Base-by-base conservation (phyloP, 2,888 invertebrate genomes). In the Pegoplata infirma region DNA sequence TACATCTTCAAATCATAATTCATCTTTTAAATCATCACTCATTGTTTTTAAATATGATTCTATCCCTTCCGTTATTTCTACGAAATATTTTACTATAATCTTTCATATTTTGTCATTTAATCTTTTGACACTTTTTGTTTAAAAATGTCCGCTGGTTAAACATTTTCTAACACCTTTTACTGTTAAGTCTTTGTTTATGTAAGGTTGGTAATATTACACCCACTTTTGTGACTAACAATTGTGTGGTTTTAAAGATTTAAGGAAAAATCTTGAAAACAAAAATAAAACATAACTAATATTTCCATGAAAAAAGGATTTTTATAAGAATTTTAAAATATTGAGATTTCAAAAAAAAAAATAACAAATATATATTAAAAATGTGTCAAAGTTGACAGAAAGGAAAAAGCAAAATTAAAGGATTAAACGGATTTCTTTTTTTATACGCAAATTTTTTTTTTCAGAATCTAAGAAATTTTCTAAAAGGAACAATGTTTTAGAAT, bases 181-280 rank as follows among this genome's bases (percentile, higher is more conserved):
- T 58, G n/a, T n/a, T 53, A 4, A n/a, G 14, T 12, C 32, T n/a
- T 49, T 56, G 56, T 68, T 56, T 68, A 28, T 36, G 47, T 49
- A 1, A 14, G 19, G n/a, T 23, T 19, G 47, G 47, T 12, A 68
- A 68, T 56, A 16, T 47, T 68, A 68, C 56, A 47, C 67, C 67
- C 56, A 68, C 32, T 55, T 55, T n/a, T 55, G 10, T 58, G 12
- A 55, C 19, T 36, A 28, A 36, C 19, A 14, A 32, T 55, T 55
- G 55, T 55, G 7, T 55, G 55, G 32, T 32, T 51, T 23, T 51
- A 25, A 3, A 25, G 25, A 5, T 25, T 25, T 25, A 5, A 5
- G 3, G 5, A 25, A 25, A 8, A 32, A 32, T 32, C 8, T 32
- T 5, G 32, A 4, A 8, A 32, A 23, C 23, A 23, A 23, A 23